These are phyloP conservation scores for Bungarus multicinctus DNA, from an alignment of 2,113 vertebrate species.

Conservation along the genomic window DNA sequence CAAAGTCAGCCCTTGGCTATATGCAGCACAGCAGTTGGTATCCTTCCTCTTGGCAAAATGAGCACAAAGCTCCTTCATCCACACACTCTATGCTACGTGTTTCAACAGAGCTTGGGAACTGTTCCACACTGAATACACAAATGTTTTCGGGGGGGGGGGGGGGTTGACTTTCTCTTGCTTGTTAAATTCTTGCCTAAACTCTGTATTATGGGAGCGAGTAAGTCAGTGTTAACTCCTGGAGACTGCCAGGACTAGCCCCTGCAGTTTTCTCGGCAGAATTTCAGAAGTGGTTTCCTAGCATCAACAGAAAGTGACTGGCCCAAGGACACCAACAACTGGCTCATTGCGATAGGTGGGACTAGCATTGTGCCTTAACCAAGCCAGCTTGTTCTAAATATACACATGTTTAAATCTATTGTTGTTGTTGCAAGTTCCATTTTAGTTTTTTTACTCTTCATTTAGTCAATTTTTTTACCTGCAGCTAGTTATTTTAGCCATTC, in stretches of 20 bases:
- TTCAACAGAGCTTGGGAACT: background rate
- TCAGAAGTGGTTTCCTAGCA: background rate
- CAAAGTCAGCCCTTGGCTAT: constrained; percentile 62
- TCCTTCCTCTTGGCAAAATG: constrained; percentile 35
- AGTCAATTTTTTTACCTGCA: background rate
- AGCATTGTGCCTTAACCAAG: background rate
- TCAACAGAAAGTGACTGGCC: background rate
- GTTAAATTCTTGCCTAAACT: background rate
- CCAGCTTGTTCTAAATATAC: background rate
- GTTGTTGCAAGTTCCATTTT: background rate
- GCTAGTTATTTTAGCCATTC: background rate
- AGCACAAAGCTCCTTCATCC: background rate
- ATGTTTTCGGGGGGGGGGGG: no score
- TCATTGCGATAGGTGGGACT: background rate
- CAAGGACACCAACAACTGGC: background rate
- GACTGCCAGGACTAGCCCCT: background rate
- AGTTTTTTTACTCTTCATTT: background rate
- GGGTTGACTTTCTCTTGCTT: background rate
- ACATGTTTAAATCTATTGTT: background rate
- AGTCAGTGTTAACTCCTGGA: background rate
- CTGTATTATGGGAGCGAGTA: background rate
- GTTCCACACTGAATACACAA: background rate
- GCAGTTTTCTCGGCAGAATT: background rate
- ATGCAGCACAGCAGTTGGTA: constrained; percentile 59
- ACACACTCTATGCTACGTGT: background rate